Evolutionary conservation across 2,797 vertebrate genomes (phyloP).

Genomic region (Leptoclinus maculatus): DNA sequence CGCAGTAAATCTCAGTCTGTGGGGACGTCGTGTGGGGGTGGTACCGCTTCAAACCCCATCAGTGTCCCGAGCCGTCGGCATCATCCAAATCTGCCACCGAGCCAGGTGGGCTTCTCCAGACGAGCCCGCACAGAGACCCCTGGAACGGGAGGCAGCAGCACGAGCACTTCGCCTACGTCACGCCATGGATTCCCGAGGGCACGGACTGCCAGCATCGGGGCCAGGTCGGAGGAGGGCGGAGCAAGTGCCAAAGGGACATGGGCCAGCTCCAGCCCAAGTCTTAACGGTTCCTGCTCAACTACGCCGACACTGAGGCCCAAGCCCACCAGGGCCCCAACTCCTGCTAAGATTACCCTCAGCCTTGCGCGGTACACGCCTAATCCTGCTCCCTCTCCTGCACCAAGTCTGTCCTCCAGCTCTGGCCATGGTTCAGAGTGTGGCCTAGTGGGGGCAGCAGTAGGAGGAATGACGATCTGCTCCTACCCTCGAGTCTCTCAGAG

Average conservation of each 20-base stretch:
- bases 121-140: conserved; percentile 85
- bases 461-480: conserved; percentile 83
- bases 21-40: conserved; percentile 84
- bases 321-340: conserved; percentile 85
- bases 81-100: conserved; percentile 84
- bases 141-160: conserved; percentile 83
- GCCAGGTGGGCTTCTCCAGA: conserved; percentile 86
- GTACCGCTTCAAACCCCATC: conserved; percentile 87
- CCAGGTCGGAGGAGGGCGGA: conserved; percentile 82
- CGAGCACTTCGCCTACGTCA: conserved; percentile 85
- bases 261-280: conserved; percentile 86
- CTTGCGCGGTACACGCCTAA: conserved; percentile 85
- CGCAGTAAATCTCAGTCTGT: conserved; percentile 87
- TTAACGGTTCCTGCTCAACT: conserved; percentile 86
- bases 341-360: conserved; percentile 87
- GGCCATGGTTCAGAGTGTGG: conserved; percentile 88
- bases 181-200: conserved; percentile 84
- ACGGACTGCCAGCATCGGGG: conserved; percentile 85
- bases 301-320: conserved; percentile 84
- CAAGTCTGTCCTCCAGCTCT: conserved; percentile 86
- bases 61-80: conserved; percentile 87
- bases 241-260: conserved; percentile 81
- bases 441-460: conserved; percentile 82
- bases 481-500: conserved; percentile 85
- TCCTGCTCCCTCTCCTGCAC: conserved; percentile 84